phyloP scores from a whole-genome alignment of 2,888 invertebrate genomes.

The Limnephilus auricula region DNA sequence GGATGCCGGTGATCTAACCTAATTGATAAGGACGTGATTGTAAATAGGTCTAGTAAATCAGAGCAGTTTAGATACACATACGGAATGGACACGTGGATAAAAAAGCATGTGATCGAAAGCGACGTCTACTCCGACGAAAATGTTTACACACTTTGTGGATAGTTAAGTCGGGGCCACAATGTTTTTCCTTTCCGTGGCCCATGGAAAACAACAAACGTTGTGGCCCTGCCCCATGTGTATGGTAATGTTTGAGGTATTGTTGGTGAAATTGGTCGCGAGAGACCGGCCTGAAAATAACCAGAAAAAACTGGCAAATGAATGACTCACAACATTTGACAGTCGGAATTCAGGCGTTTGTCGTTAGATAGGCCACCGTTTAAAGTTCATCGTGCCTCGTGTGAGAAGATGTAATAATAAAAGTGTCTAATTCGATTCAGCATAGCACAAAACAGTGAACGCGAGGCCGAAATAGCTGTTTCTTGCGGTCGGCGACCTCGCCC shows the following conservation, averaged over 20 bases:
- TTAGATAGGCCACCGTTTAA: conserved; percentile 2
- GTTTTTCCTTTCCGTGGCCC: too few relatives aligned
- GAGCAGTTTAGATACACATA: neutral
- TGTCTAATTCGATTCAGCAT: neutral
- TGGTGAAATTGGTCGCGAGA: too few relatives aligned
- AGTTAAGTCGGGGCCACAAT: too few relatives aligned
- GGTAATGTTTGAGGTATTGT: too few relatives aligned
- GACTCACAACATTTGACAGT: neutral
- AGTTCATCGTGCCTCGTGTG: neutral
- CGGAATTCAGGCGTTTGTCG: neutral
- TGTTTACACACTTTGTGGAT: too few relatives aligned
- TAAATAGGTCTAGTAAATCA: neutral
- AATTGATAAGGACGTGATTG: neutral
- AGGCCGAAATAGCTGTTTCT: conserved; percentile 26
- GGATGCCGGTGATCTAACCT: neutral
- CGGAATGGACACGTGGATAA: neutral
- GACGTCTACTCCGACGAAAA: too few relatives aligned
- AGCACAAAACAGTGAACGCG: neutral
- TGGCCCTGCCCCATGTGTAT: too few relatives aligned
- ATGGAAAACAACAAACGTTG: too few relatives aligned
- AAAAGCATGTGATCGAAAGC: neutral
- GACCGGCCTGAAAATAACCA: too few relatives aligned
- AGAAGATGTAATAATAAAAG: neutral
- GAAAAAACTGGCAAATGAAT: neutral
- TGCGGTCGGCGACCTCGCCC: conserved; percentile 40